Evolutionary conservation across 1,140 invertebrate genomes (phyloP), one percentile per base, ranked within the genome.

Genomic region (Hypothenemus hampei): DNA sequence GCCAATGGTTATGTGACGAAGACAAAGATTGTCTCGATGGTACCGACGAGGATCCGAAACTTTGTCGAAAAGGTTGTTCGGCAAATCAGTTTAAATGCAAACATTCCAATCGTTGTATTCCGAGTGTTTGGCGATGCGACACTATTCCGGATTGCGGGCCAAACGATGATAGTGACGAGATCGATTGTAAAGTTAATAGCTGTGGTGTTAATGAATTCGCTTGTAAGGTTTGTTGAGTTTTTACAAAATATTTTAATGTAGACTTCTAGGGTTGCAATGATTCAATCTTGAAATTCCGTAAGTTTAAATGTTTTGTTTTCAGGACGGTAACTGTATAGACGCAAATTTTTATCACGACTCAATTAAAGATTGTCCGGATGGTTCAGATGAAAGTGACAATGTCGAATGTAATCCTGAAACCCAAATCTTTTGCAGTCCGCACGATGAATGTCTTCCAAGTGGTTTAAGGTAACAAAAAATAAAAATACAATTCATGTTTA

Each of bases 281-380:
- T 6, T 5, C 24, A 29, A 11, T 29, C 24, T 29, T 6, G 24
- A 29, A 29, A 29, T 29, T 29, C 24, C 24, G 5, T 31, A 31
- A 31, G 10, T 31, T 11, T 31, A 11, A 11, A 31, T 1, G 1
- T 13, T 11, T 1, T 1, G 1, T 21, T 43, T 43, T 43, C 16
- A 57, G 15, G 86, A 87, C 66, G 82, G 82, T 22, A 76, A 80
- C 15, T 92, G 89, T 72, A 81, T 91, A 43, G 80, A 83, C 1
- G 76, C 73, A 44, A 70, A 78, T 23, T 83, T 85, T 75, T 74
- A 81, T 36, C 92, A 89, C 73, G 86, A 92, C 72, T 80, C 81
- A 1, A 72, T 78, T 24, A 71, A 78, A 55, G 85, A 89, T 69
- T 89, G 87, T 67, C 74, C 74, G 23, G 87, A 87, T 68, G 77